phyloP scores from a whole-genome alignment of 2,888 invertebrate genomes.

The Hoplodrina ambigua region DNA sequence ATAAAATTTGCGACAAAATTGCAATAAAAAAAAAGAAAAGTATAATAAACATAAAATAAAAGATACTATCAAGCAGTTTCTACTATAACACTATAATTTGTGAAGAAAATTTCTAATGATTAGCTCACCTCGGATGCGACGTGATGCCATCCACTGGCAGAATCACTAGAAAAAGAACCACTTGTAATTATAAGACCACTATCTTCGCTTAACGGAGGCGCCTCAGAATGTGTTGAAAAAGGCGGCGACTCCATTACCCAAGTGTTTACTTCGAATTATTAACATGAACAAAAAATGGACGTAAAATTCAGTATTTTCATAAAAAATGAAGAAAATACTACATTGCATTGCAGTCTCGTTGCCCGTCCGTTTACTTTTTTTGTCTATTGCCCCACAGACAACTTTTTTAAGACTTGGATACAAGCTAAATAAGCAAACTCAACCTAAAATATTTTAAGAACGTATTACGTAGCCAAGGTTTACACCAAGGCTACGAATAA shows the following conservation, averaged over 20 bases:
- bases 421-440: conserved; percentile 22
- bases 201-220: conserved; percentile 93
- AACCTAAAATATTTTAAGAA: not conserved
- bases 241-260: conserved; percentile 94
- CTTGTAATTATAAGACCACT: conserved; percentile 93
- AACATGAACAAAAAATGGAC: conserved; percentile 73
- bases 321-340: conserved; percentile 65
- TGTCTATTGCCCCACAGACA: conserved; percentile 9
- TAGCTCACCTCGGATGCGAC: conserved; percentile 92
- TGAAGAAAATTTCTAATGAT: conserved; percentile 35
- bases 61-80: conserved; percentile 4
- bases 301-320: conserved; percentile 66
- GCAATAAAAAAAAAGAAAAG: not conserved
- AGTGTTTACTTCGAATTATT: conserved; percentile 62
- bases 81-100: not conserved
- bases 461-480: too few species aligned
- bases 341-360: conserved; percentile 38
- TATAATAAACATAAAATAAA: not conserved
- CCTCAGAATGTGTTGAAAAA: conserved; percentile 94
- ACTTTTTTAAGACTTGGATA: conserved; percentile 20
- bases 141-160: conserved; percentile 92
- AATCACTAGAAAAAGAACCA: conserved; percentile 94
- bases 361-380: conserved; percentile 11
- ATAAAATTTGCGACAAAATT: not conserved
- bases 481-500: too few species aligned